phyloP scores from a whole-genome alignment of 2,797 vertebrate genomes.

The Chrysocyon brachyurus region DNA sequence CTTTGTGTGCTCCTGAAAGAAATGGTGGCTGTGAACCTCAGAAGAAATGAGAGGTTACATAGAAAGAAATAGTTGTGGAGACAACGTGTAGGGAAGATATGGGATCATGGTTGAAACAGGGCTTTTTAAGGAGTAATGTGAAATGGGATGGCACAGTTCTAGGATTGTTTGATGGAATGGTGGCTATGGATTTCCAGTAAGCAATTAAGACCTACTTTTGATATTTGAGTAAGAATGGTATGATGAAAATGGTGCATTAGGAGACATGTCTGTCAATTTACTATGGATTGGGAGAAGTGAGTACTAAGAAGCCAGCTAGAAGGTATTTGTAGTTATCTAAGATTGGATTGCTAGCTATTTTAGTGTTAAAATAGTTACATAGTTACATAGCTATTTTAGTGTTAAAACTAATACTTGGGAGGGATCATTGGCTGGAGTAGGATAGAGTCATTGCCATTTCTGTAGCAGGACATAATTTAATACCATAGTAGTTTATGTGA shows the following conservation, averaged over 20 bases:
- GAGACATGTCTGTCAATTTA: neutral
- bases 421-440: neutral
- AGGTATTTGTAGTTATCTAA: neutral
- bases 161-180: neutral
- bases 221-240: neutral
- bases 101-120: neutral
- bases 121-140: neutral
- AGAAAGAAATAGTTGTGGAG: neutral
- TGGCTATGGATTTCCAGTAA: neutral
- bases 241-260: slow-evolving; percentile 1
- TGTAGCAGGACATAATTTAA: neutral
- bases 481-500: neutral
- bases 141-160: neutral
- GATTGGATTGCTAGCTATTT: neutral
- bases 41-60: neutral
- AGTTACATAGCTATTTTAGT: neutral
- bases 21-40: neutral
- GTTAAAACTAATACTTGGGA: neutral
- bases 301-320: neutral
- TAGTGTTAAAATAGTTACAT: neutral
- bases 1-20: slow-evolving; percentile 11
- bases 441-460: neutral
- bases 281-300: neutral
- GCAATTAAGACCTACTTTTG: neutral
- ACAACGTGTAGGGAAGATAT: neutral